phyloP scores from a whole-genome alignment of 2,888 invertebrate species.

The Erebia ligea region DNA sequence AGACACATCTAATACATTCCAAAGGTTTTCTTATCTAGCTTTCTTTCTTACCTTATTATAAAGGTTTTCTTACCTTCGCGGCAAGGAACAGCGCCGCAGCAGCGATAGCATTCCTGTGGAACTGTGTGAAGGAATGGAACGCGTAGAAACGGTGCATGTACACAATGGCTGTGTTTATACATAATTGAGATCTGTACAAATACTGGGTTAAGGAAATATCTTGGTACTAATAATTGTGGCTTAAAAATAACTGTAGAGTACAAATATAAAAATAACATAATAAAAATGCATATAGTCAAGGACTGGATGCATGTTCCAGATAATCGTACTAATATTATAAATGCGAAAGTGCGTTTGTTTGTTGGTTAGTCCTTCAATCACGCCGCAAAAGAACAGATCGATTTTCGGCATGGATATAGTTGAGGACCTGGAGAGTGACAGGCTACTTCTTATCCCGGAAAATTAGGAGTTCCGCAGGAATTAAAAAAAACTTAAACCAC shows the following conservation, averaged over 20 bases:
- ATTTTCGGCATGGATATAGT: background rate
- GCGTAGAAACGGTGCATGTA: conserved; percentile 99
- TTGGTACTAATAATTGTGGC: background rate
- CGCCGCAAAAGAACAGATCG: background rate
- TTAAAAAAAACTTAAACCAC: too few species aligned
- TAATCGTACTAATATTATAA: too few species aligned
- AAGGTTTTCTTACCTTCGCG: conserved; percentile 87
- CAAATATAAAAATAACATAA: background rate
- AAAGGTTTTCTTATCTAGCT: too few species aligned
- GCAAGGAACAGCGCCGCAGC: conserved; percentile 97
- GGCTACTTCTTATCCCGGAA: too few species aligned
- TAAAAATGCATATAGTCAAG: background rate
- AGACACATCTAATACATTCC: too few species aligned
- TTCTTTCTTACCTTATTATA: too few species aligned
- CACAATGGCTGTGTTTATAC: conserved; percentile 99
- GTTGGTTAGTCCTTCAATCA: too few species aligned
- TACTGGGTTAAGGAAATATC: conserved; percentile 36
- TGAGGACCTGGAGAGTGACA: too few species aligned
- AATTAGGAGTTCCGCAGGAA: too few species aligned
- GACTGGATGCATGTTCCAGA: too few species aligned
- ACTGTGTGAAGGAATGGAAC: conserved; percentile 98
- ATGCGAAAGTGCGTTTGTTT: too few species aligned
- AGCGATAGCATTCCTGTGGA: conserved; percentile 96
- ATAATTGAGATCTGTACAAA: conserved; percentile 91
- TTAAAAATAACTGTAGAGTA: background rate